Evolutionary conservation across 2,888 invertebrate species (phyloP), one percentile per base, ranked within the genome.

Genomic region (Rhagonycha fulva): DNA sequence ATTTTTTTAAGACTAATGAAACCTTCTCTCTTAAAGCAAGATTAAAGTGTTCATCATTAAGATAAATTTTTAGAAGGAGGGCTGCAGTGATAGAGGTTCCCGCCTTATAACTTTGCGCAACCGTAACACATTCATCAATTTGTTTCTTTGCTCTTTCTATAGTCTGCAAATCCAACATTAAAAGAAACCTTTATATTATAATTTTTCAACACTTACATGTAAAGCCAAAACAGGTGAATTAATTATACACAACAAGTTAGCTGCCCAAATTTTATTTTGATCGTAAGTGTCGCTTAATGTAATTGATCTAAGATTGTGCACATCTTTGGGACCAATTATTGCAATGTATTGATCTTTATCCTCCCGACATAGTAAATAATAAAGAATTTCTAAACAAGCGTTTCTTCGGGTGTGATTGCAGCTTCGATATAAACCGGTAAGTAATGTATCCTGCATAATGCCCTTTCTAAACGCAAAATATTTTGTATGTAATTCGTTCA

Each of bases 61-160:
- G 47, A 47, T 47, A 47, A 47, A 78, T 23, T 19, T 62, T 70
- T 62, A 94, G 84, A 76, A 93, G 90, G 84, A 94, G 95, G 0
- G 94, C 92, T 0, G 94, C 95, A 0, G 95, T 93, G 9, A 92
- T 88, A 69, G 94, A 93, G 79, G 95, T 94, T 0, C 93, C 92
- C 0, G 97, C 96, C 83, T 93, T 92, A 26, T 93, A 89, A 60
- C 93, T 94, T 1, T 91, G 89, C 24, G 94, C 92, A 78, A 94
- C 87, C 12, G 83, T 77, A 30, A 92, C 78, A 66, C 90, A 88
- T 10, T 88, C 85, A 3, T 86, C 82, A 68, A 91, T 72, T 9
- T 88, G 84, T 60, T 88, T 79, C 11, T 85, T 83, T 5, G 72
- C 70, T 10, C 12, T 32, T 32, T 83, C 78, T 63, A 81, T 79